Evolutionary conservation across 53 echinoderm and acorn worm genomes (phyloP), one percentile per base, ranked within the genome.

Genomic region (Actinopyga echinites): DNA sequence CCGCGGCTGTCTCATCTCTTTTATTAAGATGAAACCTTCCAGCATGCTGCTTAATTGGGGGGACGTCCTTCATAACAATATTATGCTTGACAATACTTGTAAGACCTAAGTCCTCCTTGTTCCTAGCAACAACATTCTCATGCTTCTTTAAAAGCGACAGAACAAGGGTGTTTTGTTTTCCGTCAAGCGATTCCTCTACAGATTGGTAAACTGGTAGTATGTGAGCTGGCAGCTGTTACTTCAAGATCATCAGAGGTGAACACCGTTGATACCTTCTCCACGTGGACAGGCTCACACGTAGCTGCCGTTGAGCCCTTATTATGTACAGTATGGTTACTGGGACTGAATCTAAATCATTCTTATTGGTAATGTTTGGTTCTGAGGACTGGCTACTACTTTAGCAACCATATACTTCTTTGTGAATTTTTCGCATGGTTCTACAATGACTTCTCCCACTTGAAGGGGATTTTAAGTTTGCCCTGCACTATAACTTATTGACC

Each of bases 61-160:
- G 42, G 5, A 11, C 53, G 13, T 74, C 49, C 42, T 74, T 74
- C 5, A 45, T 74, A 8, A 6, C 13, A 21, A 74, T 74, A 22
- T 38, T 74, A n/a, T 74, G 74, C 44, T 74, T 74, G 17, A 74
- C 74, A 49, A 45, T 37, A 52, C 21, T 44, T 40, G 74, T 74
- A 19, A 44, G 35, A 21, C 74, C 74, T 25, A 74, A 20, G 42
- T 74, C 74, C 8, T 74, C 7, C 45, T 49, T 74, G 24, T 40
- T 36, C 23, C 40, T 23, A 36, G 74, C 45, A 44, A 74, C 42
- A 8, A 43, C 42, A 74, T 22, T 25, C 29, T 74, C 45, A 29
- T 74, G 53, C 74, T 74, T 52, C 40, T n/a, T 17, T 23, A 49
- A 45, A 43, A 74, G 74, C 44, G 26, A n/a, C 49, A 38, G 13